Evolutionary conservation across 1,140 invertebrate species (phyloP).

Genomic region (Lanistes nyassanus): DNA sequence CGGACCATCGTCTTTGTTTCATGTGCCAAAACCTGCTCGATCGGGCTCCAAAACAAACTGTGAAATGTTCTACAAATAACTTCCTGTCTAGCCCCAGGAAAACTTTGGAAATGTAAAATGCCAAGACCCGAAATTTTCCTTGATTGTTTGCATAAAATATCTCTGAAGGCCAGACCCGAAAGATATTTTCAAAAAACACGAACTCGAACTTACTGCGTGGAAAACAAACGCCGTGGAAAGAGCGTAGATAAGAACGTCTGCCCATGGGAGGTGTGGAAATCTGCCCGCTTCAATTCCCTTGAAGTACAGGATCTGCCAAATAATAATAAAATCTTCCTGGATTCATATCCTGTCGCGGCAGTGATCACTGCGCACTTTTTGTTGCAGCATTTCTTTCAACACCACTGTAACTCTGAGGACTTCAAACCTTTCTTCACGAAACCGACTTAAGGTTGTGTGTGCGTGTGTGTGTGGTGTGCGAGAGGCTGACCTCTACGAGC

Average conservation of each 20-base stretch:
- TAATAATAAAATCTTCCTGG: background rate
- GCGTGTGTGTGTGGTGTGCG: background rate
- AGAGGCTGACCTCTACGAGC: constrained; percentile 55
- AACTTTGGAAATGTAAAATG: too few species aligned
- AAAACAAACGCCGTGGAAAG: constrained; percentile 83
- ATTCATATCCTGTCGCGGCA: background rate
- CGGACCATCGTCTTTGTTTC: too few species aligned
- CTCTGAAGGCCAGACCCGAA: too few species aligned
- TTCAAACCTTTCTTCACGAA: too few species aligned
- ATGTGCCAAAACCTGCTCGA: too few species aligned
- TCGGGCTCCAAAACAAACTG: too few species aligned
- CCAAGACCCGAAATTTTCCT: too few species aligned
- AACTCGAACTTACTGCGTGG: constrained; percentile 72
- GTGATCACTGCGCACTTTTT: background rate
- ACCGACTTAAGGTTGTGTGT: too few species aligned
- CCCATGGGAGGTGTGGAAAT: constrained; percentile 59
- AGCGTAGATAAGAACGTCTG: constrained; percentile 75
- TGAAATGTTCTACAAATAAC: too few species aligned
- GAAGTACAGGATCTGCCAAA: constrained; percentile 62
- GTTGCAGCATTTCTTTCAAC: background rate
- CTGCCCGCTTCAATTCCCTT: constrained; percentile 55
- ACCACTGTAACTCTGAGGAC: too few species aligned
- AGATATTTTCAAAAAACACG: background rate
- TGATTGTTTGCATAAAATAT: too few species aligned
- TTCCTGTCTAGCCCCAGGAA: too few species aligned